Percentiles rank a stretch among this genome's conserved stretches.
These are phyloP conservation scores for Oryzaephilus surinamensis DNA, from an alignment of 1,140 invertebrate genomes.

Conservation along the genomic window DNA sequence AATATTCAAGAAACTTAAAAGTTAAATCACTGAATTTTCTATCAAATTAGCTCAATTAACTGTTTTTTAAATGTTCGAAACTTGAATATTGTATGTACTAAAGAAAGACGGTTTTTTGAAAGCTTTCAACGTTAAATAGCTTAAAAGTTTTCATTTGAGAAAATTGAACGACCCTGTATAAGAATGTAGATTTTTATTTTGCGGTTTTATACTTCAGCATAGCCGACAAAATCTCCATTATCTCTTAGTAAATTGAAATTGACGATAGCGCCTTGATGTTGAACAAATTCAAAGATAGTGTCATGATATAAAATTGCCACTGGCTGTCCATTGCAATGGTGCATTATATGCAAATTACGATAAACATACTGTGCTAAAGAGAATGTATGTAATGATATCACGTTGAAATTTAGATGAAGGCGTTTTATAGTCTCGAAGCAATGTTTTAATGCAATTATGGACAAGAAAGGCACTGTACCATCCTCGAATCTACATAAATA, in stretches of 20 bases:
- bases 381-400: slow-evolving; percentile 66
- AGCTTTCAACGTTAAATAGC: no score
- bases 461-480: slow-evolving; percentile 81
- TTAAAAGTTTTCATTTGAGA: no score
- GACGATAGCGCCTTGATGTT: slow-evolving; percentile 72
- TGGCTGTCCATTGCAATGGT: slow-evolving; percentile 63
- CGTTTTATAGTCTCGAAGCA: slow-evolving; percentile 63
- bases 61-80: no score
- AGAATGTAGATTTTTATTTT: no score
- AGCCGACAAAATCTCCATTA: slow-evolving; percentile 75
- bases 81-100: no score
- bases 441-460: slow-evolving; percentile 69
- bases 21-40: no score
- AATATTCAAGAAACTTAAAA: no score
- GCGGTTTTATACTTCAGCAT: slow-evolving; percentile 82
- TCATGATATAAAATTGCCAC: slow-evolving; percentile 66
- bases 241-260: slow-evolving; percentile 78
- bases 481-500: slow-evolving; percentile 76
- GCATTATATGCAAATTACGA: slow-evolving; percentile 47
- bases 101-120: no score
- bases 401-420: slow-evolving; percentile 47
- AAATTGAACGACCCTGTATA: no score
- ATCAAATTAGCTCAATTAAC: no score
- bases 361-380: slow-evolving; percentile 64
- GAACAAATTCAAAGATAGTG: slow-evolving; percentile 49